These are phyloP conservation scores for Anas platyrhynchos DNA, from an alignment of 2,113 vertebrate genomes.

Conservation along the genomic window DNA sequence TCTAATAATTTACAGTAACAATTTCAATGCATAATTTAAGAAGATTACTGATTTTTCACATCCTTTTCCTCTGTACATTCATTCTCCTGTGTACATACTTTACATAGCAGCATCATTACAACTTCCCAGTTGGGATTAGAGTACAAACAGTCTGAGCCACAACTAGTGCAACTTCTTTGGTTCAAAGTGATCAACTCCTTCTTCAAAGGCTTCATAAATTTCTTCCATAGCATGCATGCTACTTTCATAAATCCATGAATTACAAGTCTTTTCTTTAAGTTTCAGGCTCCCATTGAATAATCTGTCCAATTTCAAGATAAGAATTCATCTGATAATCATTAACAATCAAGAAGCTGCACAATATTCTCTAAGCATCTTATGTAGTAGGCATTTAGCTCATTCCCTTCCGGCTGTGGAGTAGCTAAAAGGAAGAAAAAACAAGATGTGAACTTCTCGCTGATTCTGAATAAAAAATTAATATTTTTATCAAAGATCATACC, in stretches of 20 bases:
- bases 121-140: conserved; percentile 51
- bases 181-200: neutral
- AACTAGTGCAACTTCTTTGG: neutral
- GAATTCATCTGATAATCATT: neutral
- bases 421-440: conserved; percentile 69
- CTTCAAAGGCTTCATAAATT: neutral
- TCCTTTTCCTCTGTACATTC: neutral
- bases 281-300: neutral
- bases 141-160: neutral
- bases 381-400: conserved; percentile 79
- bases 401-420: conserved; percentile 69
- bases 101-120: neutral
- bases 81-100: neutral
- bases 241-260: neutral
- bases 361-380: conserved; percentile 91
- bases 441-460: neutral
- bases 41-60: conserved; percentile 18
- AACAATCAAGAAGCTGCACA: conserved; percentile 82
- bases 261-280: neutral
- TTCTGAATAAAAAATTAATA: neutral
- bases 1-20: neutral
- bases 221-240: neutral
- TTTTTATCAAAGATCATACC: neutral
- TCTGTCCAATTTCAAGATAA: neutral
- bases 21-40: conserved; percentile 32